Evolutionary conservation across 2,797 vertebrate genomes (phyloP), one percentile per base, ranked within the genome.

Genomic region (Danio aesculapii): DNA sequence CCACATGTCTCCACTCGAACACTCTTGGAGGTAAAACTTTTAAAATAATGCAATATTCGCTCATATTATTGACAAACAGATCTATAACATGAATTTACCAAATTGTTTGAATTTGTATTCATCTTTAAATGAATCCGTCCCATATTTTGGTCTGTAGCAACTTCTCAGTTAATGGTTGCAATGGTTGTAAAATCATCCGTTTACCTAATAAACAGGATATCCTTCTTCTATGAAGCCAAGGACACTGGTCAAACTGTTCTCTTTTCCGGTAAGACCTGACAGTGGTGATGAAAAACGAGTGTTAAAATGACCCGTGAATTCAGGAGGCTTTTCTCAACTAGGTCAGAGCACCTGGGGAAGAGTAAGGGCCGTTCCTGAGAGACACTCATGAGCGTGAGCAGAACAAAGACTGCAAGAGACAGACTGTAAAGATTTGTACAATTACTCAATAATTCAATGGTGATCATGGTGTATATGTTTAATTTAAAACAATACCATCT

Each of bases 201-300:
- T 72, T n/a, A 63, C 50, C 17, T 63, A 13, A 30, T 62, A n/a
- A 63, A 53, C 2, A 13, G 17, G 21, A 81, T 81, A 83, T 67
- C 41, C 69, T 83, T 83, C 14, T 12, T 70, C 16, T 68, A 68
- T 69, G 46, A 83, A 63, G 49, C 70, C 70, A 85, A 89, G 86
- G 86, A 70, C 88, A 75, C 55, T 69, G 58, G 58, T 71, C 69
- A 83, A 83, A 77, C 78, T 78, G 57, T 77, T 78, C 66, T 77
- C 70, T 43, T 52, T 64, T 66, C 73, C 82, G 7, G 43, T 43
- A 79, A 84, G 78, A 81, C 46, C 41, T 69, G 21, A 21, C 64
- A 75, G 52, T 77, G 78, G 47, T 46, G 71, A 70, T 83, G 83
- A 88, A 82, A 88, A 86, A 88, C 68, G 76, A 77, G 69, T 39